Evolutionary conservation across 2,113 vertebrate genomes (phyloP).

Genomic region (Plectropomus leopardus): DNA sequence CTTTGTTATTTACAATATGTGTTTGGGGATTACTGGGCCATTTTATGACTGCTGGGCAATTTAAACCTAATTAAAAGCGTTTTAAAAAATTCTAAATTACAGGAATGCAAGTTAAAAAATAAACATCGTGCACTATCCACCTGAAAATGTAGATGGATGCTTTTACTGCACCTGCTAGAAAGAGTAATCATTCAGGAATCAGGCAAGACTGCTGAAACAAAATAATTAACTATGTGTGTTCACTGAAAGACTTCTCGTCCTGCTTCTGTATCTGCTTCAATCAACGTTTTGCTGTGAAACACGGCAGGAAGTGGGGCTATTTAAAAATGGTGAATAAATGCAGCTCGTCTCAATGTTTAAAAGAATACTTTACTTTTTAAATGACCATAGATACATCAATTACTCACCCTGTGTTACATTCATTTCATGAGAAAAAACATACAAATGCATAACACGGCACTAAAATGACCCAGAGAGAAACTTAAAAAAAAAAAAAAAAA

Average conservation of each 20-base stretch:
- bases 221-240: neutral
- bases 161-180: neutral
- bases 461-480: neutral
- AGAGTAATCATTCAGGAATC: neutral
- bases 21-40: neutral
- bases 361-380: too few species aligned
- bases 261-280: neutral
- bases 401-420: too few species aligned
- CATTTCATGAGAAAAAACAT: too few species aligned
- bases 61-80: neutral
- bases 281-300: neutral
- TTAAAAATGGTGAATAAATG: neutral
- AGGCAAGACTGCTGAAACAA: slow-evolving; percentile 3
- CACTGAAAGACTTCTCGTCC: neutral
- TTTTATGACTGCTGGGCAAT: slow-evolving; percentile 3
- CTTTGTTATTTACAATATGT: neutral
- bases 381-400: too few species aligned
- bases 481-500: too few species aligned
- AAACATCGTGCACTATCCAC: neutral
- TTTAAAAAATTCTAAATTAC: neutral
- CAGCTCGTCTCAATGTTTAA: neutral
- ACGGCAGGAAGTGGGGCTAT: neutral
- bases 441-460: neutral
- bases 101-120: neutral
- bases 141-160: neutral